Evolutionary conservation across 2,113 vertebrate species (phyloP).

Genomic region (Equus przewalskii): DNA sequence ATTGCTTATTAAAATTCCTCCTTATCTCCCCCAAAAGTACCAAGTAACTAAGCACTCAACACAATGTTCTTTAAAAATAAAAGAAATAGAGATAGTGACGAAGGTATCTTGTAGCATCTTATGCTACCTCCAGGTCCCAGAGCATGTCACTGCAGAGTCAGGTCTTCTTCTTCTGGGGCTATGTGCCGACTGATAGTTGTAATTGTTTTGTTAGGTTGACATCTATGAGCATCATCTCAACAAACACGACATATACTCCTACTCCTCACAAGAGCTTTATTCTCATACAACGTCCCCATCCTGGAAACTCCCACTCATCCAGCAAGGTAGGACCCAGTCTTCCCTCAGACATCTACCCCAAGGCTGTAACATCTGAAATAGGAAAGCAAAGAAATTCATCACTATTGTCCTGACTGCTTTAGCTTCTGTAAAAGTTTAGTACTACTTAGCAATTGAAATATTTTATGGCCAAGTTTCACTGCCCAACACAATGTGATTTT

Average conservation of each 20-base stretch:
- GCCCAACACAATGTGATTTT: not conserved
- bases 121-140: not conserved
- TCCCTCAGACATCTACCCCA: not conserved
- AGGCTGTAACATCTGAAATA: not conserved
- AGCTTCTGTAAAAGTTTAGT: not conserved
- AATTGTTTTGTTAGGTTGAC: not conserved
- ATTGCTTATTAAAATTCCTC: not conserved
- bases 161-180: not conserved
- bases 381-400: not conserved
- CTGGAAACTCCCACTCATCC: not conserved
- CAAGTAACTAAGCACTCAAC: not conserved
- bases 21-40: not conserved
- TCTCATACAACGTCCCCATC: not conserved
- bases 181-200: not conserved
- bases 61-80: not conserved
- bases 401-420: not conserved
- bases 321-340: not conserved
- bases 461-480: not conserved
- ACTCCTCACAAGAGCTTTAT: not conserved
- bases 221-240: not conserved
- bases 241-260: not conserved
- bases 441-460: not conserved
- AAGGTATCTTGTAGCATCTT: not conserved
- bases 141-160: not conserved
- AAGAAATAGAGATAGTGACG: not conserved